Percentiles rank a stretch among this genome's conserved stretches.
Conservation (phyloP, 30 jellyfish, hydroid and myxozoan genomes). For the Aurelia coerulea region DNA sequence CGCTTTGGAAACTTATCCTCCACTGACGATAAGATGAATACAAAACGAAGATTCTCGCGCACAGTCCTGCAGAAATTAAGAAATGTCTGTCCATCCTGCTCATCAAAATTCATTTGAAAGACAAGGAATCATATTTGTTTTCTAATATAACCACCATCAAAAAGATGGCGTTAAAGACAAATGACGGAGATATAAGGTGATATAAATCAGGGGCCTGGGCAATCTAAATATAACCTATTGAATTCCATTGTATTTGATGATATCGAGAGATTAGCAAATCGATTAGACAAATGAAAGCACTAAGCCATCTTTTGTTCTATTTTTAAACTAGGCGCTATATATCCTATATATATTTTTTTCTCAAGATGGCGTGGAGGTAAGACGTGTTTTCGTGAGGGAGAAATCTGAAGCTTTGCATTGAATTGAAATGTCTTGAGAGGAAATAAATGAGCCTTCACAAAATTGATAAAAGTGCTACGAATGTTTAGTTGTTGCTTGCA, state of each 20-base stretch:
- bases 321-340: no score
- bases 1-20: slow-evolving; percentile 63
- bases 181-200: no score
- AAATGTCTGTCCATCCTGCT: no score
- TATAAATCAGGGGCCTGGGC: no score
- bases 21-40: slow-evolving; percentile 55
- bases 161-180: no score
- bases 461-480: background rate
- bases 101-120: background rate
- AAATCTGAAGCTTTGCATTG: background rate
- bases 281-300: no score
- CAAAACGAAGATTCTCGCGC: slow-evolving; percentile 78
- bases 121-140: background rate
- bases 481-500: background rate
- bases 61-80: slow-evolving; percentile 53
- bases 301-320: no score
- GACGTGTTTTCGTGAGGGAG: slow-evolving; percentile 10
- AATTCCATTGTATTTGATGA: no score
- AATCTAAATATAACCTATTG: no score
- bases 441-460: background rate
- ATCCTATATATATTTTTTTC: no score
- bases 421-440: background rate
- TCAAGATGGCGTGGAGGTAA: background rate
- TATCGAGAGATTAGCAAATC: no score
- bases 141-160: no score